Percentiles rank a stretch among this genome's conserved stretches.
These are phyloP conservation scores for Petrocephalus microphthalmus DNA, from an alignment of 2,113 vertebrate genomes.

Conservation along the genomic window DNA sequence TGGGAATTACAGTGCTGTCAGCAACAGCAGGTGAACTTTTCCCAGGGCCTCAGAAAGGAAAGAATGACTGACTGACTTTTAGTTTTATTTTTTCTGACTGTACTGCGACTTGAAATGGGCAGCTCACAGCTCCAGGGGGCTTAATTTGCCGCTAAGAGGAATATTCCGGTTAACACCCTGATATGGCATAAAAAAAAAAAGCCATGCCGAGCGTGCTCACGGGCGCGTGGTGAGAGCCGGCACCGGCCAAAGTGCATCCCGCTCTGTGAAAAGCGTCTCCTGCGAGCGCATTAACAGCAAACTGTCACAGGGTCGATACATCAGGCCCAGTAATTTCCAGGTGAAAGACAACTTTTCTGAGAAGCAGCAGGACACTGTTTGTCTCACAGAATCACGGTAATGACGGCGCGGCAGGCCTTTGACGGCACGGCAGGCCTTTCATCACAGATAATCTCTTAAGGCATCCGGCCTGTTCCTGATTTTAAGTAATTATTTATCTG, in stretches of 20 bases:
- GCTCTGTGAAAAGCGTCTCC: neutral
- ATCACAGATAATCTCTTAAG: neutral
- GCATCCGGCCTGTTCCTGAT: neutral
- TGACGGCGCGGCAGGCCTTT: neutral
- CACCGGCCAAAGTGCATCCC: neutral
- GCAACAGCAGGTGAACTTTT: neutral
- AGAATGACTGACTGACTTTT: neutral
- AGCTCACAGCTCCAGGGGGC: neutral
- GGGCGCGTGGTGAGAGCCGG: neutral
- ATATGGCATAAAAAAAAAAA: neutral
- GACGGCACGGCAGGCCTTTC: neutral
- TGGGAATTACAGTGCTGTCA: neutral
- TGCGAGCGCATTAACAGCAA: neutral
- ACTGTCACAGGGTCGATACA: neutral
- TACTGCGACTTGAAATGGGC: neutral
- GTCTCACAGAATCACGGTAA: neutral
- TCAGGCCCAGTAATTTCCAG: neutral
- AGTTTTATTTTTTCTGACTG: neutral
- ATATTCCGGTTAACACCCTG: neutral
- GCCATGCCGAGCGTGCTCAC: neutral
- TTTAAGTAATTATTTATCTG: neutral
- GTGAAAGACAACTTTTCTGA: neutral
- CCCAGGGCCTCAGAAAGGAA: neutral
- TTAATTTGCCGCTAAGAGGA: neutral
- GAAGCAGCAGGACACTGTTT: neutral